Evolutionary conservation across 37 sponge, comb jelly and placozoan genomes (phyloP).

Genomic region (Ephydatia muelleri): DNA sequence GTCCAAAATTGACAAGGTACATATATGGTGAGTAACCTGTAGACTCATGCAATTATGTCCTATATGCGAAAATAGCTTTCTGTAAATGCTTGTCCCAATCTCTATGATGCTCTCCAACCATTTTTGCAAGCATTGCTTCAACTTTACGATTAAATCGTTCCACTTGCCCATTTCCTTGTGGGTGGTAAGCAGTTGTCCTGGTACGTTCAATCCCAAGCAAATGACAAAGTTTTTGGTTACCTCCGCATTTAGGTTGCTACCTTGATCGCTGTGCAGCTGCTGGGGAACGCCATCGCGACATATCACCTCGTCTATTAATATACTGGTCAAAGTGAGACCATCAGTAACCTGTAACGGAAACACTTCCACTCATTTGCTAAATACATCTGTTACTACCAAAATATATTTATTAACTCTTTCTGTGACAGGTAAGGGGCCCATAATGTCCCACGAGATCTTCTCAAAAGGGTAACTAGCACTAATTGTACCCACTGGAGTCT

Average conservation of each 20-base stretch:
- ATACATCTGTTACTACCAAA: conserved; percentile 31
- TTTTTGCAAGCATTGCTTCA: conserved; percentile 39
- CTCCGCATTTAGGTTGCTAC: conserved; percentile 3
- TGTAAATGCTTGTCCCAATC: conserved; percentile 47
- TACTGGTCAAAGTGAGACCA: neutral
- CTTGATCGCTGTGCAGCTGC: conserved; percentile 37
- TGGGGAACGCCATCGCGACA: conserved; percentile 33
- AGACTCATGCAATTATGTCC: conserved; percentile 37
- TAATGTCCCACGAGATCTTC: conserved; percentile 28
- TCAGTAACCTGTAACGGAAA: conserved; percentile 16
- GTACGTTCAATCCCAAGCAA: conserved; percentile 16
- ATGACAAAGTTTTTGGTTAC: conserved; percentile 3
- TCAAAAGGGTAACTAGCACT: conserved; percentile 12
- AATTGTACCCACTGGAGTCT: conserved; percentile 21
- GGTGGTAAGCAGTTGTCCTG: conserved; percentile 32
- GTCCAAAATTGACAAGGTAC: conserved; percentile 26
- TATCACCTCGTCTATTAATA: conserved; percentile 32
- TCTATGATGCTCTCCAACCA: conserved; percentile 30
- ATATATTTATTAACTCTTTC: conserved; percentile 16
- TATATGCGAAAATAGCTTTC: conserved; percentile 17
- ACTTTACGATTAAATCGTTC: conserved; percentile 35
- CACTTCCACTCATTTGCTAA: conserved; percentile 37
- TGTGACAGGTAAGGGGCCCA: conserved; percentile 27
- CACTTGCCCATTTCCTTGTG: conserved; percentile 56
- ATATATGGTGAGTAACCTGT: conserved; percentile 15